Conservation (phyloP, 2,888 invertebrate species). For the Notocelia uddmanniana region DNA sequence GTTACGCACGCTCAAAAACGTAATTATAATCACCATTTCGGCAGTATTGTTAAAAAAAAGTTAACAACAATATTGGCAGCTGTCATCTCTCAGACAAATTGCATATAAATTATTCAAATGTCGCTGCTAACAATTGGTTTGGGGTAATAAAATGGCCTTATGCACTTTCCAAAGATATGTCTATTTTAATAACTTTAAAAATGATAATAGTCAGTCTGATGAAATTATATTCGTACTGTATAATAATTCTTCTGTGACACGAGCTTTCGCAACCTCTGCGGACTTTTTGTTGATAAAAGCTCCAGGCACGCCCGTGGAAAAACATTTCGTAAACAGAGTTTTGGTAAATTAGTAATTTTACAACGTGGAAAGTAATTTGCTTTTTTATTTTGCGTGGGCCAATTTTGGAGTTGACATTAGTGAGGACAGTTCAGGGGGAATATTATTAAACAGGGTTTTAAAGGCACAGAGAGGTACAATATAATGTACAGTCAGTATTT, state of each 20-base stretch:
- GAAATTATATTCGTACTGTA: background rate
- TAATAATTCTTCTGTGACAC: background rate
- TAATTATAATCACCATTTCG: no score
- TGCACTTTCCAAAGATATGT: no score
- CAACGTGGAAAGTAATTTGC: slow-evolving; percentile 20
- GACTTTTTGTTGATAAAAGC: slow-evolving; percentile 37
- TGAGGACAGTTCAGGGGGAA: background rate
- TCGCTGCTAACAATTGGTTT: no score
- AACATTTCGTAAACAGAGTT: slow-evolving; percentile 37
- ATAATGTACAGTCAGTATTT: background rate
- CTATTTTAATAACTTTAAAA: no score
- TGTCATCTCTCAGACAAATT: no score
- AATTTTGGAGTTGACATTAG: background rate
- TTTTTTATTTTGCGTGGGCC: slow-evolving; percentile 10
- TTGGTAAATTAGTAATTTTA: slow-evolving; percentile 34
- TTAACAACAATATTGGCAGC: no score
- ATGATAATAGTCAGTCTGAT: background rate
- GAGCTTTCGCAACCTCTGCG: slow-evolving; percentile 14
- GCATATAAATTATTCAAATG: no score
- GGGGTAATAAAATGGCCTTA: no score
- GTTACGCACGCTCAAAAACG: no score
- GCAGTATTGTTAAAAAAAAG: no score
- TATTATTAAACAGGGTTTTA: background rate
- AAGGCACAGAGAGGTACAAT: background rate
- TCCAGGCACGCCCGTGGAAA: slow-evolving; percentile 30